A percentile compares a stretch with the other conserved stretches of the same genome.
Evolutionary conservation across 2,113 vertebrate genomes (phyloP).

Genomic region (Oenanthe melanoleuca): DNA sequence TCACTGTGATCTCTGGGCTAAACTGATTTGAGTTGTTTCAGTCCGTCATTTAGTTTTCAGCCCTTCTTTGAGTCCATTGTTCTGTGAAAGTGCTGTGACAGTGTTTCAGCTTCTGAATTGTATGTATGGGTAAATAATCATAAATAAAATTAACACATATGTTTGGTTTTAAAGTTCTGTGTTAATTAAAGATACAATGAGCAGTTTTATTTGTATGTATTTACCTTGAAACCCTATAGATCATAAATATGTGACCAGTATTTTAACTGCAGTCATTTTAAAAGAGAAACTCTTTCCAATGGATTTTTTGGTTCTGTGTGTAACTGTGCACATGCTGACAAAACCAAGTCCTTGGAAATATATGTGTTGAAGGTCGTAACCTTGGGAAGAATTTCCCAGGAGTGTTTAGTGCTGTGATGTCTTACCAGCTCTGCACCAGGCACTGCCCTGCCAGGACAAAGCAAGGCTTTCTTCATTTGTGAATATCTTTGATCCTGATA

Average conservation of each 20-base stretch:
- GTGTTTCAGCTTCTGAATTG: not conserved
- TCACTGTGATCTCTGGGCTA: not conserved
- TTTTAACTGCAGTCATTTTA: not conserved
- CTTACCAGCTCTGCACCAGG: not conserved
- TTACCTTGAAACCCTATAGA: not conserved
- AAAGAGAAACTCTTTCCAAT: not conserved
- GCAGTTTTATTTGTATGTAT: not conserved
- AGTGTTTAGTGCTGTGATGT: not conserved
- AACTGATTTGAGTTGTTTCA: not conserved
- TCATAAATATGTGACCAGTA: fast-evolving
- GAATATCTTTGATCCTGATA: not conserved
- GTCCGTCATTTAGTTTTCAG: not conserved
- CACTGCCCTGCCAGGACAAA: not conserved
- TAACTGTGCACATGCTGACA: not conserved
- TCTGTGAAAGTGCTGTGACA: not conserved
- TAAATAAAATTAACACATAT: not conserved
- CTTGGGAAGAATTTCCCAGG: conserved; percentile 42
- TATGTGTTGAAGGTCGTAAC: not conserved
- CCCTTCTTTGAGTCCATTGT: not conserved
- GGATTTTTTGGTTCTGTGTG: not conserved
- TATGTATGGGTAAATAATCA: not conserved
- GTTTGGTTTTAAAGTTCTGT: not conserved
- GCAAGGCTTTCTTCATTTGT: not conserved
- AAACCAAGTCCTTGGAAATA: conserved; percentile 24
- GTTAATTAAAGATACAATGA: not conserved